Percentiles rank a stretch among this genome's conserved stretches.
These are phyloP conservation scores for Drosophila lacertosa DNA, from an alignment of 1,140 invertebrate species.

Conservation along the genomic window DNA sequence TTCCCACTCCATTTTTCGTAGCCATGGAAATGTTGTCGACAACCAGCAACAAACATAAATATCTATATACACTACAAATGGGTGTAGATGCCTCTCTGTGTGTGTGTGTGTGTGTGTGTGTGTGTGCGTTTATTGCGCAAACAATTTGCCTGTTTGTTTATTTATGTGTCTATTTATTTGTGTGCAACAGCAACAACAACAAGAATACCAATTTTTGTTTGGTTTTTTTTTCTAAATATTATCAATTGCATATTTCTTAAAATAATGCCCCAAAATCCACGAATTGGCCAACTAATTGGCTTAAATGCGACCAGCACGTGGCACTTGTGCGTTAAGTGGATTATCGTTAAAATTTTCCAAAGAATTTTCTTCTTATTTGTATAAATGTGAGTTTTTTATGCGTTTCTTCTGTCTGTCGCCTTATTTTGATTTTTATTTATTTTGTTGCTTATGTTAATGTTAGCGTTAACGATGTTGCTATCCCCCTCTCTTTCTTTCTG, in stretches of 20 bases:
- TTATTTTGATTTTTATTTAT: constrained; percentile 19
- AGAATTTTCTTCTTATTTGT: background rate
- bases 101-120: constrained; percentile 26
- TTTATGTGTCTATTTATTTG: constrained; percentile 65
- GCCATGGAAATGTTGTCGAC: constrained; percentile 35
- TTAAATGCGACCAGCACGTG: constrained; percentile 32
- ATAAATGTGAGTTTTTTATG: background rate
- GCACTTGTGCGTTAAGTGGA: constrained; percentile 25
- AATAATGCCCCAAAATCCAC: constrained; percentile 13
- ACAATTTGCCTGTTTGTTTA: constrained; percentile 74
- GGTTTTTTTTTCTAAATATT: constrained; percentile 41
- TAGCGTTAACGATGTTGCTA: constrained; percentile 17
- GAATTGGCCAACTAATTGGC: constrained; percentile 35
- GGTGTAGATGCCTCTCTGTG: constrained; percentile 12
- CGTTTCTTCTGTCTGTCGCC: background rate
- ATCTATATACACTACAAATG: constrained; percentile 16
- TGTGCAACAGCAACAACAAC: constrained; percentile 19
- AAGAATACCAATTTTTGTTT: constrained; percentile 22
- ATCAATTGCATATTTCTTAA: constrained; percentile 39
- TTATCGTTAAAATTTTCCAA: constrained; percentile 13
- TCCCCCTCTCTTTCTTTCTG: background rate
- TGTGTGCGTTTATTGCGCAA: constrained; percentile 65
- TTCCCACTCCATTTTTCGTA: constrained; percentile 28
- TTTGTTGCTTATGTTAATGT: constrained; percentile 14
- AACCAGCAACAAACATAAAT: constrained; percentile 23